These are phyloP conservation scores for Eupithecia subumbrata DNA, from an alignment of 2,888 invertebrate genomes.

Conservation along the genomic window DNA sequence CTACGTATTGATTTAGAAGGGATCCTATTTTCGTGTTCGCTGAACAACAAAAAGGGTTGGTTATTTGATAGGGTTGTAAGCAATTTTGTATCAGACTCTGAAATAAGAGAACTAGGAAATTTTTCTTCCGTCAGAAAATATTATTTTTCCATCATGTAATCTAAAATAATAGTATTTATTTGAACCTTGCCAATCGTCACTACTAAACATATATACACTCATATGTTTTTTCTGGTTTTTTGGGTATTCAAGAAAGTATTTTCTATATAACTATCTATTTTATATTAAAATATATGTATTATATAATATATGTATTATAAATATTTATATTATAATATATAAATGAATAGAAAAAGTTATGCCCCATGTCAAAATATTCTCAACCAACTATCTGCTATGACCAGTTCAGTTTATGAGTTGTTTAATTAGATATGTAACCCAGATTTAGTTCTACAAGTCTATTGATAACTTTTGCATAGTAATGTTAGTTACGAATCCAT, in stretches of 20 bases:
- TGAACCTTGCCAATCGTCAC: not conserved
- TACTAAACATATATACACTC: not conserved
- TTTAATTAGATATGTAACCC: not conserved
- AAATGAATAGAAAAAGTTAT: too few species aligned
- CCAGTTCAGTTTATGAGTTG: not conserved
- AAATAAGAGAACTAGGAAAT: conserved; percentile 15
- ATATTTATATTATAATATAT: too few species aligned
- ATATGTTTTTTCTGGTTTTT: not conserved
- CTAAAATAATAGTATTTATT: not conserved
- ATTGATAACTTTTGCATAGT: not conserved
- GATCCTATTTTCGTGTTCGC: conserved; percentile 27
- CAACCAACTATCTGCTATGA: not conserved
- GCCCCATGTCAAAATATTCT: not conserved
- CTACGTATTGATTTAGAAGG: conserved; percentile 21
- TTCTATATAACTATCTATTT: not conserved
- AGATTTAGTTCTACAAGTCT: not conserved
- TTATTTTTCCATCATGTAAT: not conserved
- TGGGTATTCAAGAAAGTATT: not conserved
- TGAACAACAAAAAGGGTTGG: conserved; percentile 31
- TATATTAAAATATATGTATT: not conserved
- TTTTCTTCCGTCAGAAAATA: not conserved
- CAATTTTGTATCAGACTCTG: conserved; percentile 19
- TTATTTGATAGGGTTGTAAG: conserved; percentile 31
- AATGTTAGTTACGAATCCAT: not conserved
- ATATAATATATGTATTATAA: too few species aligned